Evolutionary conservation across 2,888 invertebrate genomes (phyloP).

Genomic region (Dynastes tityus): DNA sequence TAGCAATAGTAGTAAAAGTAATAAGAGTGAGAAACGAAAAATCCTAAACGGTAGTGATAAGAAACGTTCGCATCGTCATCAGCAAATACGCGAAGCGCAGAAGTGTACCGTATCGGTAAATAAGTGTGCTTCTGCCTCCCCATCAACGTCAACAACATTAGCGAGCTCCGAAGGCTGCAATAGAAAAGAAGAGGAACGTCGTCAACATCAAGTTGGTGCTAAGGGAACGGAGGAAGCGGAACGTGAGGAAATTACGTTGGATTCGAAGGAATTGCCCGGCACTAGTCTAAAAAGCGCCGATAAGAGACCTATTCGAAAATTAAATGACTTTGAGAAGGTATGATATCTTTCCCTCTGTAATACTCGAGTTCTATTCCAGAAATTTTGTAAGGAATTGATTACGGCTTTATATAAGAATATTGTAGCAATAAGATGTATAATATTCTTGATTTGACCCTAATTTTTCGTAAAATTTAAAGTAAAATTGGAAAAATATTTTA

Average conservation of each 20-base stretch:
- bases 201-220: slow-evolving; percentile 5
- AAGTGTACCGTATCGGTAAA: slow-evolving; percentile 41
- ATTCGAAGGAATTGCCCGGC: slow-evolving; percentile 19
- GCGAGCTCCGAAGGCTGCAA: slow-evolving; percentile 50
- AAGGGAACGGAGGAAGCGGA: slow-evolving; percentile 22
- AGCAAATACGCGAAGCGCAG: slow-evolving; percentile 45
- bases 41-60: slow-evolving; percentile 67
- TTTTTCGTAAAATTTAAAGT: too few relatives aligned
- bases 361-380: slow-evolving; percentile 11
- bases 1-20: slow-evolving; percentile 72
- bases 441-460: too few relatives aligned
- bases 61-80: slow-evolving; percentile 20
- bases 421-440: too few relatives aligned
- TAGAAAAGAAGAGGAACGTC: slow-evolving; percentile 30
- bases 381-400: not conserved
- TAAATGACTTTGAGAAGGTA: slow-evolving; percentile 55
- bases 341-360: slow-evolving; percentile 31
- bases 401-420: not conserved
- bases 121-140: slow-evolving; percentile 28
- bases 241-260: slow-evolving; percentile 45
- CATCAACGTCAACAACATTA: slow-evolving; percentile 11
- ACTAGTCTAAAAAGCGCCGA: slow-evolving; percentile 44
- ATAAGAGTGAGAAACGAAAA: slow-evolving; percentile 72
- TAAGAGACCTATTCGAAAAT: slow-evolving; percentile 50
- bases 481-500: too few relatives aligned